Conservation (phyloP, 2,797 vertebrate species). For the Sitta carolinensis region DNA sequence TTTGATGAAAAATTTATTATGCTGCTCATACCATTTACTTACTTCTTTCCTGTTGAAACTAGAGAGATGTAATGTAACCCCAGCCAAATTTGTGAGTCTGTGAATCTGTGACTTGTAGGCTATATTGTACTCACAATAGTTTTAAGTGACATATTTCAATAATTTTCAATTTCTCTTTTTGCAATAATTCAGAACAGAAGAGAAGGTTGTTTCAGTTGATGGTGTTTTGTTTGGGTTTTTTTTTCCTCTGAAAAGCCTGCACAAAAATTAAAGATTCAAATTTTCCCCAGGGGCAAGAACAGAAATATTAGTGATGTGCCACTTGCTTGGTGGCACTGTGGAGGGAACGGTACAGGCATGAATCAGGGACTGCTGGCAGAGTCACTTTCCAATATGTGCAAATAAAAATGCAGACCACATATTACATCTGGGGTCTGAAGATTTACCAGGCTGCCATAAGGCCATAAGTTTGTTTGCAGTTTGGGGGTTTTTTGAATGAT, state of each 20-base stretch:
- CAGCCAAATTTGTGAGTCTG: neutral
- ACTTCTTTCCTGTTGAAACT: neutral
- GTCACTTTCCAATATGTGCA: slow-evolving; percentile 52
- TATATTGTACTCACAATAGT: neutral
- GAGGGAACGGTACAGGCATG: slow-evolving; percentile 31
- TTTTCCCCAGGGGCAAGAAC: neutral
- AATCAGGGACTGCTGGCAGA: slow-evolving; percentile 62
- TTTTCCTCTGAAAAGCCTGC: neutral
- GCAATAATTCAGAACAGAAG: neutral
- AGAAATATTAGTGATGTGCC: slow-evolving; percentile 58
- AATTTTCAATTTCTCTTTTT: neutral
- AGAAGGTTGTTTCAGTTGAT: neutral
- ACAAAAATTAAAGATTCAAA: neutral
- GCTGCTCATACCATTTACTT: neutral
- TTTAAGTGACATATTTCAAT: neutral
- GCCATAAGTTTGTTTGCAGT: slow-evolving; percentile 63
- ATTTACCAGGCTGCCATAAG: slow-evolving; percentile 58
- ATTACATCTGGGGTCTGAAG: slow-evolving; percentile 58
- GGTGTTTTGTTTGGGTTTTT: neutral
- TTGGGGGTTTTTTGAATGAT: slow-evolving; percentile 1
- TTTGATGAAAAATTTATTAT: neutral
- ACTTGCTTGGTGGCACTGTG: slow-evolving; percentile 49
- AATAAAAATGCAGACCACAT: slow-evolving; percentile 60
- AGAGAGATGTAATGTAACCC: neutral
- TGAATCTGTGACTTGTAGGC: neutral